Conservation (phyloP, 1,140 invertebrate genomes). For the Drosophila parvula region DNA sequence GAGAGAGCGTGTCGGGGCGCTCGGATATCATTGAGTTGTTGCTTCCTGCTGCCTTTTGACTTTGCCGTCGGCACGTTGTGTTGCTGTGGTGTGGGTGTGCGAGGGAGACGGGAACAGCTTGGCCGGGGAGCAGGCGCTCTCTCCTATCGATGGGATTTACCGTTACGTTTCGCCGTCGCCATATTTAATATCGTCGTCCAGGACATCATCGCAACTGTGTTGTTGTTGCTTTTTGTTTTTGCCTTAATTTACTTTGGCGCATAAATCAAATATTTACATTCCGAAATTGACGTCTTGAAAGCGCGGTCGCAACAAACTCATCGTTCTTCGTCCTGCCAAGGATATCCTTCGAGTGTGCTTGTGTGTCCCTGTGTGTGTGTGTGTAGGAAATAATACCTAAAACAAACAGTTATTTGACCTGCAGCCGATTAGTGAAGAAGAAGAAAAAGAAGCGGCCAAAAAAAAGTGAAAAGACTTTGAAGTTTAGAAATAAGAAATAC, state of each 20-base stretch:
- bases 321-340: constrained; percentile 42
- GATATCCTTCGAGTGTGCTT: constrained; percentile 25
- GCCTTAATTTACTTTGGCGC: constrained; percentile 78
- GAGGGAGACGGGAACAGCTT: constrained; percentile 28
- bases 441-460: background rate
- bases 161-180: constrained; percentile 47
- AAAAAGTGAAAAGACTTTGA: constrained; percentile 49
- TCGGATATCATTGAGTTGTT: constrained; percentile 21
- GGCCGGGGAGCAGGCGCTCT: constrained; percentile 31
- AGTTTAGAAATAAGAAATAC: constrained; percentile 29
- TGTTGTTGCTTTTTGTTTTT: constrained; percentile 61
- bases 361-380: constrained; percentile 7
- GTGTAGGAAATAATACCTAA: constrained; percentile 44
- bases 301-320: constrained; percentile 65
- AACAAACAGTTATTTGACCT: constrained; percentile 64
- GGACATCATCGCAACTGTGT: constrained; percentile 34
- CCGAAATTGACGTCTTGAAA: constrained; percentile 81
- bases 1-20: constrained; percentile 63
- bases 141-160: constrained; percentile 37
- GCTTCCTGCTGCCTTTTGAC: constrained; percentile 50
- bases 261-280: constrained; percentile 84
- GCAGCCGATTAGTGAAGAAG: constrained; percentile 40
- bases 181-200: constrained; percentile 27
- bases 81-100: constrained; percentile 30
- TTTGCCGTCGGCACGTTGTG: constrained; percentile 50